Evolutionary conservation across 1,140 invertebrate species (phyloP).

Genomic region (Tribolium madens): DNA sequence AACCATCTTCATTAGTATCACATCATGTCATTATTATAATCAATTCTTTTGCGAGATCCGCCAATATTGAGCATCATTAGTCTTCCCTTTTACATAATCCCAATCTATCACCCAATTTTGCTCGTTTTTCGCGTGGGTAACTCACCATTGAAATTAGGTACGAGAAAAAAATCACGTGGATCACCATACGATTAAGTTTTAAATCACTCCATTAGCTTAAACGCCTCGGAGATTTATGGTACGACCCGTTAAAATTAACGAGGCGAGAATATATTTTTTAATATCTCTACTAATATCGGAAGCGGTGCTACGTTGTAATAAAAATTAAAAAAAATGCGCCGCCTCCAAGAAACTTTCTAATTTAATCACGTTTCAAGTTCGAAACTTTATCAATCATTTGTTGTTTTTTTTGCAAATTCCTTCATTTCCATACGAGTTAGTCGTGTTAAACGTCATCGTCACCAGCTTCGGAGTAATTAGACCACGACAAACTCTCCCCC

Average conservation of each 20-base stretch:
- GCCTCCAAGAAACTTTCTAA: slow-evolving; percentile 10
- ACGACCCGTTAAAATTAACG: slow-evolving; percentile 21
- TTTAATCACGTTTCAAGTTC: slow-evolving; percentile 12
- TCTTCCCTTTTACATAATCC: background rate
- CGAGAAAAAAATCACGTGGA: background rate
- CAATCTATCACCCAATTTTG: background rate
- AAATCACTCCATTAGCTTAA: slow-evolving; percentile 8
- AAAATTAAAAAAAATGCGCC: background rate
- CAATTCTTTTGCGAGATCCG: background rate
- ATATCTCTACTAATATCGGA: slow-evolving; percentile 4
- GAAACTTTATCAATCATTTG: slow-evolving; percentile 17
- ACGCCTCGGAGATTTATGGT: background rate
- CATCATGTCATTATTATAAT: background rate
- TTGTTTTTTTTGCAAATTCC: background rate
- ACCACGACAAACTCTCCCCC: background rate
- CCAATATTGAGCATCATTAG: background rate
- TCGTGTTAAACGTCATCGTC: too few relatives aligned
- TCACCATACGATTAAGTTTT: slow-evolving; percentile 9
- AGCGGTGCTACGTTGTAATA: background rate
- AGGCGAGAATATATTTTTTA: slow-evolving; percentile 27
- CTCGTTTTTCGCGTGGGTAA: background rate
- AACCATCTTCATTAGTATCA: background rate
- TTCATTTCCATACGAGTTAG: background rate
- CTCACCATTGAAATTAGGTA: background rate
- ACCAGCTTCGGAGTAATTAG: too few relatives aligned